phyloP scores from a whole-genome alignment of 2,113 vertebrate genomes.

The Callionymus lyra region DNA sequence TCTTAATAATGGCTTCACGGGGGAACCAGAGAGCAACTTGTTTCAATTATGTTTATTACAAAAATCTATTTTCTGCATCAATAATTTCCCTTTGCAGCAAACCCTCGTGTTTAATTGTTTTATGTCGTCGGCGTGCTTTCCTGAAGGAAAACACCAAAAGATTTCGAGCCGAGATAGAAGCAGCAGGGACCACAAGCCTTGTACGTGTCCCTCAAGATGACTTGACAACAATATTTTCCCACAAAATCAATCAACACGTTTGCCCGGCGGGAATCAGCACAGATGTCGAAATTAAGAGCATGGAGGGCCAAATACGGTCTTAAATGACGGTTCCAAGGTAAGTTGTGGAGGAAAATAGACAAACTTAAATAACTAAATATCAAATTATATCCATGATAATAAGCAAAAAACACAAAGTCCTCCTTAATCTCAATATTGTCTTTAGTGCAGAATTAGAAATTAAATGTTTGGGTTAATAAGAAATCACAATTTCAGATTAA shows the following conservation, averaged over 20 bases:
- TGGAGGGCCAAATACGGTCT: no score
- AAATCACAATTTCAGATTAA: no score
- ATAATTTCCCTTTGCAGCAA: constrained; percentile 25
- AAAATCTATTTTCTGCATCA: constrained; percentile 52
- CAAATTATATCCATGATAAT: no score
- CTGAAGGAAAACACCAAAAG: constrained; percentile 16
- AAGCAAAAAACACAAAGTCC: no score
- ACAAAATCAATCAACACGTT: constrained; percentile 14
- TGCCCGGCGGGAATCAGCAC: constrained; percentile 4
- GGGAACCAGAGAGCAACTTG: constrained; percentile 25
- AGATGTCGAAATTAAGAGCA: constrained; percentile 6
- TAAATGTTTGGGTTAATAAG: no score
- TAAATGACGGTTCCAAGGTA: no score
- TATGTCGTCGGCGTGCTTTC: constrained; percentile 40
- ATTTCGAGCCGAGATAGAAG: constrained; percentile 22
- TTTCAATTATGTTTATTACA: constrained; percentile 40
- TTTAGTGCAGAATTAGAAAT: no score
- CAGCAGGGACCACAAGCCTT: constrained; percentile 11
- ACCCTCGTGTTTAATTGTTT: constrained; percentile 41
- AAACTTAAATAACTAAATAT: no score
- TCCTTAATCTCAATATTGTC: no score
- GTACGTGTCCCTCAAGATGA: constrained; percentile 21
- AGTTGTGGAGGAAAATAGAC: no score
- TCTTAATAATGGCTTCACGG: constrained; percentile 18
- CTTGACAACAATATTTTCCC: constrained; percentile 13